Conservation (phyloP, 2,888 invertebrate species). For the Rhamnusium bicolor region DNA sequence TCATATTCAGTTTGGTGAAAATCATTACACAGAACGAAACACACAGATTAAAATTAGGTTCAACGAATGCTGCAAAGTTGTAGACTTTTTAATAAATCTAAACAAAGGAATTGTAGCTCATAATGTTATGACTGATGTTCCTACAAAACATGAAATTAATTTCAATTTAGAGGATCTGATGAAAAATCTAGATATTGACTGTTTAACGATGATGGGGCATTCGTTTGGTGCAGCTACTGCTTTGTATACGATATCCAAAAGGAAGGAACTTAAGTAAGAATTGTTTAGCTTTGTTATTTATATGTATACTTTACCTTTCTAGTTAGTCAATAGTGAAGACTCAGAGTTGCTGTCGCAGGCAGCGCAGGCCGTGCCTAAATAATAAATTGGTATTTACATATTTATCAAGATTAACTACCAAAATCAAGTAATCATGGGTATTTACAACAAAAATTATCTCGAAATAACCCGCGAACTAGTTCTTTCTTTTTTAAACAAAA, state of each 20-base stretch:
- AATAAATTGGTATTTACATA: too few species aligned
- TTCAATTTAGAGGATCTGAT: slow-evolving; percentile 66
- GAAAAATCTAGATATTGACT: slow-evolving; percentile 70
- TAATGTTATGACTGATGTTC: slow-evolving; percentile 70
- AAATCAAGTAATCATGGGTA: too few species aligned
- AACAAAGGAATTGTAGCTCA: slow-evolving; percentile 71
- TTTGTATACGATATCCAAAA: slow-evolving; percentile 73
- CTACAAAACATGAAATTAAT: slow-evolving; percentile 47
- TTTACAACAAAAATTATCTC: too few species aligned
- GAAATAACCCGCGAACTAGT: too few species aligned
- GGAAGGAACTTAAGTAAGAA: slow-evolving; percentile 73
- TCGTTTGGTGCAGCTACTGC: slow-evolving; percentile 80
- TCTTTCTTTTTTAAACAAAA: too few species aligned
- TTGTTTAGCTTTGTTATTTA: too few species aligned
- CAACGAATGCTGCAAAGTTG: slow-evolving; percentile 71
- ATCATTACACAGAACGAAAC: slow-evolving; percentile 67
- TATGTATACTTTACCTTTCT: not conserved
- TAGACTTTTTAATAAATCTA: slow-evolving; percentile 72
- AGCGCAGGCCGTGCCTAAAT: too few species aligned
- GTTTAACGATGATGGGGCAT: slow-evolving; percentile 75
- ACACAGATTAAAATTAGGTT: slow-evolving; percentile 71
- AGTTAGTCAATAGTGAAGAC: too few species aligned
- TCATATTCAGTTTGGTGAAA: slow-evolving; percentile 65
- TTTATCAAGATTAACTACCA: too few species aligned
- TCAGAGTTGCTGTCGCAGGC: too few species aligned